Conservation (phyloP, 30 jellyfish, hydroid and myxozoan species). For the Nemopilema nomurai region DNA sequence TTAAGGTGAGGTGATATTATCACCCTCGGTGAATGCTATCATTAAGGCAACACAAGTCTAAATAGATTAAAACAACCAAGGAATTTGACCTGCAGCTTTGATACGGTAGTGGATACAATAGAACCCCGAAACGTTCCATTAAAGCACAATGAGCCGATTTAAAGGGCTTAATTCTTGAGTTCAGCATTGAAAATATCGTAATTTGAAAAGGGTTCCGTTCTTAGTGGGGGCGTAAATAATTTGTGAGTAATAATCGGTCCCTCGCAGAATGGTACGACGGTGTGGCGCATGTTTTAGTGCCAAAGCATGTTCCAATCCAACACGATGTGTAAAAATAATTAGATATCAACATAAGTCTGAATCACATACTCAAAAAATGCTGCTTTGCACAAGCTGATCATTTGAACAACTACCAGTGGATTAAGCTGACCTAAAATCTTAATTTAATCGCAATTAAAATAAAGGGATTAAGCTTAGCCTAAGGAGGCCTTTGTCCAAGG, state of each 20-base stretch:
- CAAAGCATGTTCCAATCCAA: no score
- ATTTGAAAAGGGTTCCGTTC: not conserved
- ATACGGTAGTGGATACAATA: not conserved
- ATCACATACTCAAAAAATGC: not conserved
- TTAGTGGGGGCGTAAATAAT: not conserved
- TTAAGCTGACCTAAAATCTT: not conserved
- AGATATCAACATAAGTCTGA: not conserved
- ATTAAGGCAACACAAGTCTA: no score
- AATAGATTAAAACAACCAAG: no score
- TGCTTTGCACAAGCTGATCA: not conserved
- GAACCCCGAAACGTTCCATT: not conserved
- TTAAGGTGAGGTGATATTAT: no score
- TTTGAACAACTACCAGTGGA: not conserved
- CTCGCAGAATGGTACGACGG: not conserved
- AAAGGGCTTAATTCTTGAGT: not conserved
- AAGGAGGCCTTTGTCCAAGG: no score
- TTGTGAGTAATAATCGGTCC: not conserved
- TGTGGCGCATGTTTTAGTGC: no score
- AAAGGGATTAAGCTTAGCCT: not conserved
- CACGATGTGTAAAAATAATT: no score
- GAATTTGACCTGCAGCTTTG: not conserved
- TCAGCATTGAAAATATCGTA: not conserved
- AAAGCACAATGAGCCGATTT: not conserved
- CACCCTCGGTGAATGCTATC: no score
- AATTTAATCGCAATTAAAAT: not conserved